These are phyloP conservation scores for Gnathonemus echidnorhynchus DNA, from an alignment of 2,113 vertebrate genomes.

Conservation along the genomic window DNA sequence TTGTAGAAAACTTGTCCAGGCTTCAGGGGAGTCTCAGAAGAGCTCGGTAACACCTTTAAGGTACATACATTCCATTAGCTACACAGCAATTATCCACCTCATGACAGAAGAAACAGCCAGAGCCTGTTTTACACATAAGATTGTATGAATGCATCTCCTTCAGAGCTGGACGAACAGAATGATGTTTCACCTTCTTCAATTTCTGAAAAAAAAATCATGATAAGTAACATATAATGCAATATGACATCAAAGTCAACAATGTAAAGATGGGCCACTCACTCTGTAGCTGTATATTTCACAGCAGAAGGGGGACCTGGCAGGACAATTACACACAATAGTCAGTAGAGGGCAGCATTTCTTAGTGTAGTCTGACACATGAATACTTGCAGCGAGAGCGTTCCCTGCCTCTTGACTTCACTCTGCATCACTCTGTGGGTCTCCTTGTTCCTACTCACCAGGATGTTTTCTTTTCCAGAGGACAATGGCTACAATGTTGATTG, in stretches of 20 bases:
- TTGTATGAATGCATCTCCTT: not conserved
- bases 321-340: not conserved
- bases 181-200: not conserved
- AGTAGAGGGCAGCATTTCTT: not conserved
- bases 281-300: not conserved
- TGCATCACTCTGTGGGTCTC: not conserved
- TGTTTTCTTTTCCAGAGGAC: not conserved
- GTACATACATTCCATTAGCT: too few relatives aligned
- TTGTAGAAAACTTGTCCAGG: too few relatives aligned
- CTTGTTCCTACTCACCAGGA: not conserved
- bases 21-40: too few relatives aligned
- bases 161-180: not conserved
- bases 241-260: not conserved
- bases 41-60: too few relatives aligned
- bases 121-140: too few relatives aligned
- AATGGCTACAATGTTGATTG: not conserved
- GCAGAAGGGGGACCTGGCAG: not conserved
- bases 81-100: too few relatives aligned
- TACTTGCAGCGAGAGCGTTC: not conserved
- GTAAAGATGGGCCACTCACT: not conserved
- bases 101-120: too few relatives aligned
- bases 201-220: not conserved
- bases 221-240: not conserved
- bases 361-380: not conserved
- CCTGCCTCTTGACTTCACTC: not conserved